These are phyloP conservation scores for Bombus turneri DNA, from an alignment of 1,140 invertebrate species.

Conservation along the genomic window DNA sequence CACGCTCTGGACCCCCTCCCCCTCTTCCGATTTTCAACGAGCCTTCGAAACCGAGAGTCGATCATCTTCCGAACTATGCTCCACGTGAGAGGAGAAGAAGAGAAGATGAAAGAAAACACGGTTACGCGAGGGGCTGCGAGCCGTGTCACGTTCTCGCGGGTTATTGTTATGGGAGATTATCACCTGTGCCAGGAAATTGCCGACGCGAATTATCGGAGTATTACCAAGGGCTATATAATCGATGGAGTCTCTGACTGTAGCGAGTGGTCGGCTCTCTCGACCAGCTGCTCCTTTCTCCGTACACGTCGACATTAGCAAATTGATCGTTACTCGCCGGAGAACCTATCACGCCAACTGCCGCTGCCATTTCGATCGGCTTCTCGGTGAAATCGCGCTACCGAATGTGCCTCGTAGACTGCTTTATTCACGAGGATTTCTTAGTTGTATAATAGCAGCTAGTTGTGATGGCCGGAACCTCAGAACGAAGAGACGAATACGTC, in stretches of 20 bases:
- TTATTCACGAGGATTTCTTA: background rate
- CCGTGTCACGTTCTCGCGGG: constrained; percentile 54
- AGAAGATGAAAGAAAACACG: background rate
- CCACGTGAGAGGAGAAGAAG: too few species aligned
- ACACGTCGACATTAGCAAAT: constrained; percentile 50
- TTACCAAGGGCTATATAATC: constrained; percentile 53
- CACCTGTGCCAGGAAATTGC: constrained; percentile 57
- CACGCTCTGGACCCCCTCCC: background rate
- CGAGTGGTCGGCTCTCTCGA: constrained; percentile 10
- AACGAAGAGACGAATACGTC: background rate
- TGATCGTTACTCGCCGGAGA: constrained; percentile 33
- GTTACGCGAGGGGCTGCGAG: background rate
- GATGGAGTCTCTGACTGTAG: constrained; percentile 9
- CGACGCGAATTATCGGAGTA: constrained; percentile 57
- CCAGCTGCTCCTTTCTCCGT: background rate
- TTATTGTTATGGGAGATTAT: constrained; percentile 63
- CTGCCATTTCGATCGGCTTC: background rate
- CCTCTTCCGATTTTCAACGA: constrained; percentile 19
- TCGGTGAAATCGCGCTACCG: constrained; percentile 31
- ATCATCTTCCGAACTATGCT: background rate
- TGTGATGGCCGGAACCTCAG: background rate
- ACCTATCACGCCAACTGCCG: background rate
- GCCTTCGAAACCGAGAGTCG: constrained; percentile 36
- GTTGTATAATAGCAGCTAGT: too few species aligned
- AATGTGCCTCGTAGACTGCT: constrained; percentile 4